A percentile compares a stretch with the other conserved stretches of the same genome.
Conservation (phyloP, 1,140 invertebrate genomes). For the Drosophila prosaltans region DNA sequence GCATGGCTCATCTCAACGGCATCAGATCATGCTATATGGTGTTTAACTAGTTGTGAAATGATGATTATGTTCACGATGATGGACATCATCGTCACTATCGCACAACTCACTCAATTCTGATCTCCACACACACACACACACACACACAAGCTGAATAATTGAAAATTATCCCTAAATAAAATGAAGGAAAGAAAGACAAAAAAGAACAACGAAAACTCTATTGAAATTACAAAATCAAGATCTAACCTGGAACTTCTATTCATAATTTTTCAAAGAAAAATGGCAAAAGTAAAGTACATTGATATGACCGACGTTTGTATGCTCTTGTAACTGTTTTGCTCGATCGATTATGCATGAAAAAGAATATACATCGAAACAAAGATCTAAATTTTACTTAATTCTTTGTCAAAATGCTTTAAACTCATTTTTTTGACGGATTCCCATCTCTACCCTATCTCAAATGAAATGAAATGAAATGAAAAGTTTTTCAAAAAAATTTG, state of each 20-base stretch:
- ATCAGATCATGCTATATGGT: conserved; percentile 49
- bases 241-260: background rate
- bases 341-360: no score
- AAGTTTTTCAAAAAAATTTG: no score
- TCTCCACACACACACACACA: background rate
- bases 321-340: no score
- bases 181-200: background rate
- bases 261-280: no score
- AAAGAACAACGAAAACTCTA: background rate
- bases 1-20: conserved; percentile 42
- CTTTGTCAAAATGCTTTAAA: no score
- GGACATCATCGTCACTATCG: conserved; percentile 10
- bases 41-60: conserved; percentile 35
- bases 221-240: conserved; percentile 5
- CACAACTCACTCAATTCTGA: conserved; percentile 18
- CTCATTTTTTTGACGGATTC: no score
- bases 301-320: no score
- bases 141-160: background rate
- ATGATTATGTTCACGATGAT: conserved; percentile 34
- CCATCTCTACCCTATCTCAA: no score
- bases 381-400: no score
- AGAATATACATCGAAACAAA: no score
- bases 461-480: no score
- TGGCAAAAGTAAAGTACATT: no score
- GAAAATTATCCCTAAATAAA: conserved; percentile 4